Percentiles rank a stretch among this genome's conserved stretches.
phyloP scores from a whole-genome alignment of 2,888 invertebrate genomes.

The Sinelater perroti region DNA sequence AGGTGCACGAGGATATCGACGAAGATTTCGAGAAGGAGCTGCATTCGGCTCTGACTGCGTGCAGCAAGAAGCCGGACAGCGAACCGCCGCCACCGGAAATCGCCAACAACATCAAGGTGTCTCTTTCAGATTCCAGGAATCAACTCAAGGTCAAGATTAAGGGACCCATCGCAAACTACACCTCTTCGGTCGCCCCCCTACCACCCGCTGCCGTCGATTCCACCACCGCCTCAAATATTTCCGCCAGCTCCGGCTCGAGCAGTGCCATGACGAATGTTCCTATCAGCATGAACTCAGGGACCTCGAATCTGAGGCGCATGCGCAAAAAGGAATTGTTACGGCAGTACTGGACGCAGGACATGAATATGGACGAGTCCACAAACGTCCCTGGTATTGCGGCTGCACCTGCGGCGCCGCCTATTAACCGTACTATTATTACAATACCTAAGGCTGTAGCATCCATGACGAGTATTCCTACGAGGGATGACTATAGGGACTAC shows the following conservation, averaged over 20 bases:
- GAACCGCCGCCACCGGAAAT: slow-evolving; percentile 61
- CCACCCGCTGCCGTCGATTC: slow-evolving; percentile 65
- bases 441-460: slow-evolving; percentile 91
- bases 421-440: slow-evolving; percentile 77
- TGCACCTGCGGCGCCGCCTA: slow-evolving; percentile 66
- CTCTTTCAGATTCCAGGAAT: slow-evolving; percentile 81
- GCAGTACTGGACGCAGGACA: slow-evolving; percentile 84
- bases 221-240: slow-evolving; percentile 59
- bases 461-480: slow-evolving; percentile 86
- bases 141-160: slow-evolving; percentile 91
- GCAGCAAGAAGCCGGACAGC: slow-evolving; percentile 62
- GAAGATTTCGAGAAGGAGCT: slow-evolving; percentile 83
- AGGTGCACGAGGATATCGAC: slow-evolving; percentile 74
- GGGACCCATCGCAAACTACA: slow-evolving; percentile 84
- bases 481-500: slow-evolving; percentile 80
- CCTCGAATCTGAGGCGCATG: slow-evolving; percentile 84
- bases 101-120: slow-evolving; percentile 72
- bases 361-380: slow-evolving; percentile 82
- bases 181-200: slow-evolving; percentile 68
- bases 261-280: slow-evolving; percentile 54
- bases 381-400: slow-evolving; percentile 66
- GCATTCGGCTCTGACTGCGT: slow-evolving; percentile 72
- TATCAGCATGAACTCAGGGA: slow-evolving; percentile 63
- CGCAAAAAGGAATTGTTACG: slow-evolving; percentile 87
- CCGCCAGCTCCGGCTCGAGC: slow-evolving; percentile 61